These are phyloP conservation scores for Ictalurus furcatus DNA, from an alignment of 2,113 vertebrate genomes.

Conservation along the genomic window DNA sequence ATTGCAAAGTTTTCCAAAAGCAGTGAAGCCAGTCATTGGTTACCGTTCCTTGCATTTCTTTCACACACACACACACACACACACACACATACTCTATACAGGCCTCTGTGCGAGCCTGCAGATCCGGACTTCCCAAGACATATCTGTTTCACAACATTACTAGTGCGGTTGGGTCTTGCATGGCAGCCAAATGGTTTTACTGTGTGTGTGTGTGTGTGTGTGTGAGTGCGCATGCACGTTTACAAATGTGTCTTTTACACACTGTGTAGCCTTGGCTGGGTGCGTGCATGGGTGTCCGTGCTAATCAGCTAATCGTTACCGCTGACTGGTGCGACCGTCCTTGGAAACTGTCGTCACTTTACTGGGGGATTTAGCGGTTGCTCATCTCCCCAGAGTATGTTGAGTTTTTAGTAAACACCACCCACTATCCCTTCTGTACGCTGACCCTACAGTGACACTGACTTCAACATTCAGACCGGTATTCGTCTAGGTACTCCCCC, in stretches of 20 bases:
- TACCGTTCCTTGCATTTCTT: not conserved
- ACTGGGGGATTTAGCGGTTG: not conserved
- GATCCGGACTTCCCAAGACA: constrained; percentile 41
- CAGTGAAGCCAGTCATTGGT: not conserved
- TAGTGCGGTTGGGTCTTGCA: not conserved
- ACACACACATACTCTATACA: not conserved
- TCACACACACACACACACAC: not conserved
- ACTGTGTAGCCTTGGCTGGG: not conserved
- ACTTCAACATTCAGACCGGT: not conserved
- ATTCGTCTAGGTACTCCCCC: not conserved
- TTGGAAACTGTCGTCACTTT: constrained; percentile 41
- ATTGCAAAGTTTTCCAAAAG: constrained; percentile 13
- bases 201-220: not conserved
- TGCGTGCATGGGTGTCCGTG: not conserved
- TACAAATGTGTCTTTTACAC: not conserved
- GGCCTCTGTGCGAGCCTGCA: not conserved
- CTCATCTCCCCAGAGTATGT: not conserved
- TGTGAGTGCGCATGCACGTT: not conserved
- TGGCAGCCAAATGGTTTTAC: not conserved
- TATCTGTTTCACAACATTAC: constrained; percentile 32
- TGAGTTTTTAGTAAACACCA: not conserved
- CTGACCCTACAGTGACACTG: not conserved
- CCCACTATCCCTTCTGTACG: not conserved
- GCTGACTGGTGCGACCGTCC: constrained; percentile 11
- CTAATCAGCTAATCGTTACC: not conserved